A percentile compares a stretch with the other conserved stretches of the same genome.
Evolutionary conservation across 2,797 vertebrate genomes (phyloP).

Genomic region (Spinibarbus caldwelli): DNA sequence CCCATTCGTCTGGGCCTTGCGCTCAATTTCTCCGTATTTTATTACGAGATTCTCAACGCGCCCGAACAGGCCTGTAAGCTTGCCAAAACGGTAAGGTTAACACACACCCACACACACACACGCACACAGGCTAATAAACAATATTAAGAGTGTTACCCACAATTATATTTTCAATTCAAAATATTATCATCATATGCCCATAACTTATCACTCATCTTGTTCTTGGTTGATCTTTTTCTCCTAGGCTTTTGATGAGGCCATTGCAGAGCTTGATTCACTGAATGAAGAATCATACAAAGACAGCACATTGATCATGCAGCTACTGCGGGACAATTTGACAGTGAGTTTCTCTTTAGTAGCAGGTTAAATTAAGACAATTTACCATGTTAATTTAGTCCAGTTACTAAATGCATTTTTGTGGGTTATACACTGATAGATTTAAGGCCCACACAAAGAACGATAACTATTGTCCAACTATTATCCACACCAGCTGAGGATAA

Average conservation of each 20-base stretch:
- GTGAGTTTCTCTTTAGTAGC: conserved; percentile 77
- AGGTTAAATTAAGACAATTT: background rate
- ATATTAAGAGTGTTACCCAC: background rate
- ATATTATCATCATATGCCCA: background rate
- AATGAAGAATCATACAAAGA: conserved; percentile 96
- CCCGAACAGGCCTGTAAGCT: conserved; percentile 90
- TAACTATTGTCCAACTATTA: background rate
- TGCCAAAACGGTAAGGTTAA: conserved; percentile 85
- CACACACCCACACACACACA: background rate
- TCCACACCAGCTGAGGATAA: background rate
- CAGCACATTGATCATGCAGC: conserved; percentile 99
- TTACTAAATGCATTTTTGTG: background rate
- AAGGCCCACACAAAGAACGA: background rate
- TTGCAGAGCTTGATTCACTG: conserved; percentile 89
- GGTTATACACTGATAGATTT: background rate
- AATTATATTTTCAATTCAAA: background rate
- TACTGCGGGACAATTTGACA: conserved; percentile 98
- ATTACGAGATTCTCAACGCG: conserved; percentile 93
- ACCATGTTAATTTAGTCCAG: background rate
- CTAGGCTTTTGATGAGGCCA: conserved; percentile 95
- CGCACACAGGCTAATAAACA: background rate
- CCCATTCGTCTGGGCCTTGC: conserved; percentile 96
- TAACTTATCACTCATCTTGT: background rate
- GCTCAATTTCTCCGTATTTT: conserved; percentile 97
- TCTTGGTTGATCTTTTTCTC: conserved; percentile 49